These are phyloP conservation scores for Phrynosoma platyrhinos DNA, from an alignment of 2,113 vertebrate genomes.

Conservation along the genomic window DNA sequence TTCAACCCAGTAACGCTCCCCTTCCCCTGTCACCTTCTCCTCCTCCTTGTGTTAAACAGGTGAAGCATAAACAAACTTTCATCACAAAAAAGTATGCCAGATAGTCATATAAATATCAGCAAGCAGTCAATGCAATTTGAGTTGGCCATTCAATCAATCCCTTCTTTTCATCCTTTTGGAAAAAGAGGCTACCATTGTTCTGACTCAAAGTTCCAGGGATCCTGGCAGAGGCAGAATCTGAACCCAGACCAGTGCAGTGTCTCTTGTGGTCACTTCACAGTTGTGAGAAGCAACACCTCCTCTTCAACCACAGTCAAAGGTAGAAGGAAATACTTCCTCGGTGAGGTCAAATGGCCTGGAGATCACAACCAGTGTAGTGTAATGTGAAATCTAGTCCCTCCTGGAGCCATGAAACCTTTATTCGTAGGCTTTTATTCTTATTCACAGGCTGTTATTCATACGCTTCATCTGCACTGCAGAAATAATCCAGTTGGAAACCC, in stretches of 20 bases:
- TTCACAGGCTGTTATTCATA: no score
- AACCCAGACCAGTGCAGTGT: not conserved
- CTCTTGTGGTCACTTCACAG: not conserved
- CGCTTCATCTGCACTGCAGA: no score
- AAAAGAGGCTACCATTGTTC: not conserved
- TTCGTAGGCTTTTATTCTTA: no score
- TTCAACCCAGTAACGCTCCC: not conserved
- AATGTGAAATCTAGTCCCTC: no score
- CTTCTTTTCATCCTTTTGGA: not conserved
- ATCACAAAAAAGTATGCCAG: not conserved
- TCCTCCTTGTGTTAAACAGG: not conserved
- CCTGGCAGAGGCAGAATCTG: no score
- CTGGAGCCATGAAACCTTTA: no score
- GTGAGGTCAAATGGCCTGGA: not conserved
- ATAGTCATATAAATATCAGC: not conserved
- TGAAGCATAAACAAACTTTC: not conserved
- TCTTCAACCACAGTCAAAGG: not conserved
- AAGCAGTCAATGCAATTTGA: not conserved
- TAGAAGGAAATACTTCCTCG: no score
- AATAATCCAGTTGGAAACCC: no score
- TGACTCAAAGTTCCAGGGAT: no score
- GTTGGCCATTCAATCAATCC: no score
- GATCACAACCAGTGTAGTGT: no score
- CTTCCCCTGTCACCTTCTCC: no score
- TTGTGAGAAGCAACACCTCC: not conserved